These are phyloP conservation scores for Colletes collaris DNA, from an alignment of 2,888 invertebrate genomes.

Conservation along the genomic window DNA sequence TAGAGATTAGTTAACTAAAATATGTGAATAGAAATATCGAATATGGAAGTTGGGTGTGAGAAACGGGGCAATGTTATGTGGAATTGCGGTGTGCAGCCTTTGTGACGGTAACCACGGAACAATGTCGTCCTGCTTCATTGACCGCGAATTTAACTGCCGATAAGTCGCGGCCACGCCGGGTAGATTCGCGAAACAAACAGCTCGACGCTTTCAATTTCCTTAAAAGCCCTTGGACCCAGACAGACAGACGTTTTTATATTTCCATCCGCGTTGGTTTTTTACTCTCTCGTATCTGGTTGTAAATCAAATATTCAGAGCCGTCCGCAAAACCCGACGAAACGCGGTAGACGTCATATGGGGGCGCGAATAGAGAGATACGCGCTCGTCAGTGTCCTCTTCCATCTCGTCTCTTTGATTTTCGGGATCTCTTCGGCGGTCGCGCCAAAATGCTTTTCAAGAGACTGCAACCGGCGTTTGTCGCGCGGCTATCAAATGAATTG, in stretches of 20 bases:
- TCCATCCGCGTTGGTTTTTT: constrained; percentile 13
- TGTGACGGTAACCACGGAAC: constrained; percentile 42
- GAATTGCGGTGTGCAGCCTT: constrained; percentile 39
- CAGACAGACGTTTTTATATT: constrained; percentile 23
- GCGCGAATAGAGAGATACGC: background rate
- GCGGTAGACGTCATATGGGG: constrained; percentile 17
- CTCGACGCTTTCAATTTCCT: constrained; percentile 61
- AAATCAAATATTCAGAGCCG: constrained; percentile 56
- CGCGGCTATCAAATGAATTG: constrained; percentile 24
- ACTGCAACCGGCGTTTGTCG: constrained; percentile 33
- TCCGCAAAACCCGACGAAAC: constrained; percentile 33
- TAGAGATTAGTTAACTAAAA: too few species aligned
- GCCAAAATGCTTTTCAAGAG: constrained; percentile 32
- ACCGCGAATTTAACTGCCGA: constrained; percentile 60
- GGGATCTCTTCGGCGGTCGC: constrained; percentile 47
- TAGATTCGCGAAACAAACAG: constrained; percentile 37
- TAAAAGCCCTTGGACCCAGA: constrained; percentile 56
- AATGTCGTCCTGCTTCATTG: constrained; percentile 66
- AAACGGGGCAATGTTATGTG: constrained; percentile 5
- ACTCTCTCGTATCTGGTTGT: constrained; percentile 37
- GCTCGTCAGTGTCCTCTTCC: constrained; percentile 27
- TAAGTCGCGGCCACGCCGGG: constrained; percentile 34
- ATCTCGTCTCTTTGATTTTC: constrained; percentile 48
- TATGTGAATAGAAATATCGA: too few species aligned
- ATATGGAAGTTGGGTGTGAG: too few species aligned